Conservation (phyloP, 2,113 vertebrate species). For the Halcyon senegalensis region DNA sequence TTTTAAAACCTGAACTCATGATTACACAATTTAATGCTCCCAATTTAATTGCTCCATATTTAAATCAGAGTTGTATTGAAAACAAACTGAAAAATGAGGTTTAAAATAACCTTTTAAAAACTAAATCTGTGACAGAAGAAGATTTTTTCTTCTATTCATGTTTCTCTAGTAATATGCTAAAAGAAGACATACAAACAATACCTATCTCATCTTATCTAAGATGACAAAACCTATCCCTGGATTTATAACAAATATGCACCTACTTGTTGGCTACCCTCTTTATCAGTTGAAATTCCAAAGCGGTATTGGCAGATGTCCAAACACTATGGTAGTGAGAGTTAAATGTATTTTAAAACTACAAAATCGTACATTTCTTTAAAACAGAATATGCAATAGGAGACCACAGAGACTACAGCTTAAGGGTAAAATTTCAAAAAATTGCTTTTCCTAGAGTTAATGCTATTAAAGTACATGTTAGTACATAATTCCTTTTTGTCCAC, state of each 20-base stretch:
- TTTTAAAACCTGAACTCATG: background rate
- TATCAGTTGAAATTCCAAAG: slow-evolving; percentile 71
- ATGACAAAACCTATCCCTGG: slow-evolving; percentile 66
- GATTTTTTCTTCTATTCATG: background rate
- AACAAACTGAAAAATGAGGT: background rate
- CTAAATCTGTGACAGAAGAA: background rate
- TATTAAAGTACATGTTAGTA: slow-evolving; percentile 39
- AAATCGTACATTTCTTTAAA: slow-evolving; percentile 36
- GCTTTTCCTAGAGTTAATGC: slow-evolving; percentile 35
- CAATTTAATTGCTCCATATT: background rate
- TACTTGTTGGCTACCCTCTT: slow-evolving; percentile 63
- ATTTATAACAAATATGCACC: slow-evolving; percentile 69
- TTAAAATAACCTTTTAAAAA: slow-evolving; percentile 14
- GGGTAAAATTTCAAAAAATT: slow-evolving; percentile 32
- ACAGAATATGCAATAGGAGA: slow-evolving; percentile 13
- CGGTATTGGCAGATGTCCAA: slow-evolving; percentile 66
- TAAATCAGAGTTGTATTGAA: background rate
- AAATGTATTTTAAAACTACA: slow-evolving; percentile 50
- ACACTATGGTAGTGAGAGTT: slow-evolving; percentile 46
- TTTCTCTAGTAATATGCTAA: slow-evolving; percentile 30
- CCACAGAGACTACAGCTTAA: slow-evolving; percentile 41
- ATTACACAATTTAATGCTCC: background rate
- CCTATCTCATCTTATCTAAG: slow-evolving; percentile 49
- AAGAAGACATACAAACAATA: slow-evolving; percentile 53
- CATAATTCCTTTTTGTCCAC: slow-evolving; percentile 52